Base-by-base conservation (phyloP, 2,797 vertebrate genomes). In the Echeneis naucrates region DNA sequence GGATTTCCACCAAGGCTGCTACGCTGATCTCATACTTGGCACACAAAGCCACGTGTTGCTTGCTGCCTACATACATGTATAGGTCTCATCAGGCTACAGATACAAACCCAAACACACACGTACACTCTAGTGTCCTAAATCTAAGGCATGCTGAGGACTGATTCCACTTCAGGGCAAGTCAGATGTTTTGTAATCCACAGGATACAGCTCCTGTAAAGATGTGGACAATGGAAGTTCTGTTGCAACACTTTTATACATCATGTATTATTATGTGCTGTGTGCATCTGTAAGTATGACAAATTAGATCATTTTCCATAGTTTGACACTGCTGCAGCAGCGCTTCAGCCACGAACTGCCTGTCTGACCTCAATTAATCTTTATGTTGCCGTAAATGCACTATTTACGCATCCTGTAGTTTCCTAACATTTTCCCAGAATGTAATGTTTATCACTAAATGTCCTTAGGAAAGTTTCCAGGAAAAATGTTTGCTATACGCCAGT, bases 41-140 rank as follows among this genome's bases (percentile, higher is more conserved):
- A 70, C 71, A 65, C 56, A 51, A 44, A 48, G 14, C 42, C 51
- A 52, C 27, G 58, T 74, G 75, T 54, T 38, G 5, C 35, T 54
- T n/a, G 54, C 57, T 19, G 35, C 44, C 21, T 17, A 32, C 23
- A 60, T 44, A 27, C 33, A 72, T 19, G 16, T 52, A 33, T 23
- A n/a, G 26, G 47, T 50, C 48, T 24, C 33, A 23, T 7, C 47
- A 59, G 8, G 19, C 38, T 19, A 51, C 32, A 57, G 40, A 33
- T 24, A 12, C 37, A 26, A 11, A 33, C 33, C 68, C 30, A 45
- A 33, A 47, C 33, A 8, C 23, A 35, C 47, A 14, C 21, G 57
- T 1, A 48, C 8, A 38, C 16, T 45, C 26, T 12, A 19, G 38
- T 42, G 50, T 42, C 6, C 32, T 21, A 5, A 61, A 44, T 11